Evolutionary conservation across 2,888 invertebrate genomes (phyloP).

Genomic region (Epistrophe grossulariae): DNA sequence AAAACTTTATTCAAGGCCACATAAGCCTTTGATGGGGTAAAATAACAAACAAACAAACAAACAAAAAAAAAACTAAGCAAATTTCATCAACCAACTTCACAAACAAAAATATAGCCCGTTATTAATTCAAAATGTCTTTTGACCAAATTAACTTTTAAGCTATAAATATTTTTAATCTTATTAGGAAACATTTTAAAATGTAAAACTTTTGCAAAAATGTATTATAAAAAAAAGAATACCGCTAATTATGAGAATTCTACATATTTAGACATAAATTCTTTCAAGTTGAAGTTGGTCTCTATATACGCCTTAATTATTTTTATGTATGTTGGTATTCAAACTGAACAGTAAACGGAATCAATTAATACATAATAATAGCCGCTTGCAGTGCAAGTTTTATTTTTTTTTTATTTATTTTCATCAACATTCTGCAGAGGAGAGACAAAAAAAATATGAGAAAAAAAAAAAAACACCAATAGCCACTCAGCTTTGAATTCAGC

Average conservation of each 20-base stretch:
- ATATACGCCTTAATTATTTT: conserved; percentile 33
- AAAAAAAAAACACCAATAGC: neutral
- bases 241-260: conserved; percentile 28
- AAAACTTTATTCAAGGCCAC: conserved; percentile 21
- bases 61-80: neutral
- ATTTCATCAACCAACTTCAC: neutral
- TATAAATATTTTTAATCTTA: neutral
- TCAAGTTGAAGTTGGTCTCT: conserved; percentile 12
- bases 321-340: neutral
- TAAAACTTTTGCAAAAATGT: conserved; percentile 3
- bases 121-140: neutral
- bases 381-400: conserved; percentile 23
- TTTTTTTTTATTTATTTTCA: neutral
- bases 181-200: neutral
- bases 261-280: conserved; percentile 23
- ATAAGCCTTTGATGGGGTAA: neutral
- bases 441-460: neutral
- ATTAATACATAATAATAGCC: conserved; percentile 18
- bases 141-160: conserved; percentile 24
- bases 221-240: conserved; percentile 13
- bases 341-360: conserved; percentile 42
- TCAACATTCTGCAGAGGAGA: conserved; percentile 35
- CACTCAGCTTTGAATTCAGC: conserved; percentile 9
- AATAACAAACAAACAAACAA: too few species aligned
- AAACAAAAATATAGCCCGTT: neutral